phyloP scores from a whole-genome alignment of 2,113 vertebrate genomes.

The Rynchops niger region DNA sequence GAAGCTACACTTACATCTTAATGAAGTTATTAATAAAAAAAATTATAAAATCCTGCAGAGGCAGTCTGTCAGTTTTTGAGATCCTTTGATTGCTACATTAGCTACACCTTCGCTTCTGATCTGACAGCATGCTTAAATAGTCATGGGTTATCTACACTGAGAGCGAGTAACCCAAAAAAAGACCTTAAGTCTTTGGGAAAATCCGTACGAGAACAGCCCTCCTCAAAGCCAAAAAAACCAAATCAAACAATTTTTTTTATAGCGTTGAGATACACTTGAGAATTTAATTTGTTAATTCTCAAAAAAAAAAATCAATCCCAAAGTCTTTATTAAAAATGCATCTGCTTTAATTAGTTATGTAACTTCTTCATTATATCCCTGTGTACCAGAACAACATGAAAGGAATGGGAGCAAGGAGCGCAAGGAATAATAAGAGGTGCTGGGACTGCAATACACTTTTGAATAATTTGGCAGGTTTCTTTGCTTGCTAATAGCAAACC shows the following conservation, averaged over 20 bases:
- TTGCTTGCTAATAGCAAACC: not conserved
- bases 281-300: conserved; percentile 8
- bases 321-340: conserved; percentile 47
- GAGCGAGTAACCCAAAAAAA: not conserved
- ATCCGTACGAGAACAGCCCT: not conserved
- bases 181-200: not conserved
- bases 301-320: conserved; percentile 5
- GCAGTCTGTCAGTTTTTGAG: not conserved
- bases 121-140: not conserved
- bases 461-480: conserved; percentile 41
- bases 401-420: not conserved
- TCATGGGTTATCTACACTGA: not conserved
- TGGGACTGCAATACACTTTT: conserved; percentile 33
- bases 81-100: not conserved
- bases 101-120: not conserved
- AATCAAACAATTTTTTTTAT: not conserved
- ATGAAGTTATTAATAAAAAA: not conserved
- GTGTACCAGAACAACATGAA: not conserved
- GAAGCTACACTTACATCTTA: not conserved
- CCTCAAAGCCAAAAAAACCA: not conserved
- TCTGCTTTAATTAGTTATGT: conserved; percentile 55
- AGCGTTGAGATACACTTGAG: not conserved
- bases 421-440: conserved; percentile 18
- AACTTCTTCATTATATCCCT: conserved; percentile 30
- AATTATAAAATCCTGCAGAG: not conserved